Evolutionary conservation across 2,797 vertebrate species (phyloP).

Genomic region (Delichon dasypus): DNA sequence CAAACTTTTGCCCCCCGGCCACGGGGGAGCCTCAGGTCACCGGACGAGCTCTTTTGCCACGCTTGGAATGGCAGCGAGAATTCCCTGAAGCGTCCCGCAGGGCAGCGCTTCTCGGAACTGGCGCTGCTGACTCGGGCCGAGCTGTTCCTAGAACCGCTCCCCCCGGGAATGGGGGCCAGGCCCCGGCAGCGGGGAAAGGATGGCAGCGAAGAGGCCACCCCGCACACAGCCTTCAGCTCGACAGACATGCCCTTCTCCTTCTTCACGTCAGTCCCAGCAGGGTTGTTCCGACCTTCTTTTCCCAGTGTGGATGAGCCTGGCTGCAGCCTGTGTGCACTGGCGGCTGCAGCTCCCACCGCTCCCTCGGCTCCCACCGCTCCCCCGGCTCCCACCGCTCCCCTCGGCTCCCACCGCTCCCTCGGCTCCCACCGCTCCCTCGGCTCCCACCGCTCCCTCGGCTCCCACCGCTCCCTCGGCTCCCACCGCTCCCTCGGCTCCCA

Average conservation of each 20-base stretch:
- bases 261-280: background rate
- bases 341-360: background rate
- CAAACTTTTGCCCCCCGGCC: constrained; percentile 1
- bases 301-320: background rate
- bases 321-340: background rate
- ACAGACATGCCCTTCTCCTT: background rate
- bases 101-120: constrained; percentile 68
- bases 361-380: background rate
- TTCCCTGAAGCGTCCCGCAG: constrained; percentile 72
- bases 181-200: background rate
- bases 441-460: background rate
- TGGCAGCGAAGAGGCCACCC: background rate
- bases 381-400: background rate
- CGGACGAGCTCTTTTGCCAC: constrained; percentile 47
- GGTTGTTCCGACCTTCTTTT: background rate
- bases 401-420: too few relatives aligned
- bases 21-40: constrained; percentile 44
- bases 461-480: background rate
- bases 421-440: background rate
- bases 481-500: background rate
- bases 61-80: constrained; percentile 66
- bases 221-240: background rate
- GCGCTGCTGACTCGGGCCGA: constrained; percentile 45
- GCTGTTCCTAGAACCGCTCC: constrained; percentile 71
- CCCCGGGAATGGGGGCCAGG: background rate